Evolutionary conservation across 2,113 vertebrate genomes (phyloP).

Genomic region (Nycticebus coucang): DNA sequence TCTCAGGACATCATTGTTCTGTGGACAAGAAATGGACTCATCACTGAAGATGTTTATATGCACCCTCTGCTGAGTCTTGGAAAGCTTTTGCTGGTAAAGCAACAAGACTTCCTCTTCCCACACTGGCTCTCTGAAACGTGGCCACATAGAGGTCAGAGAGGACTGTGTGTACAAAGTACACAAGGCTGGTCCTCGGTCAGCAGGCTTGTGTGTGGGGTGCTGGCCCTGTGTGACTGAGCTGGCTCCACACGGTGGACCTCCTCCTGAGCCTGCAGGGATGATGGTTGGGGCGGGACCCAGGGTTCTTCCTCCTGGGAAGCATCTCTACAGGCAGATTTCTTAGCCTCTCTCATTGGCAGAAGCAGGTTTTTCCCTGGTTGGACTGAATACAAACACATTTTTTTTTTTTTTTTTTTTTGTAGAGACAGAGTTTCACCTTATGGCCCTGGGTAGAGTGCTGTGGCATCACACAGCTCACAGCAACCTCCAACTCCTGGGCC

Average conservation of each 20-base stretch:
- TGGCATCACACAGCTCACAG: too few relatives aligned
- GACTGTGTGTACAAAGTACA: neutral
- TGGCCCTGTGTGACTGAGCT: neutral
- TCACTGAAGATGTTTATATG: neutral
- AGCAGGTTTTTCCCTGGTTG: neutral
- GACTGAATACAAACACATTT: neutral
- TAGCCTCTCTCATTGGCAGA: neutral
- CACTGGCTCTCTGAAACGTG: neutral
- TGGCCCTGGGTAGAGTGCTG: too few relatives aligned
- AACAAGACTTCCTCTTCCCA: constrained; percentile 39
- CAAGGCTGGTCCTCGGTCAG: neutral
- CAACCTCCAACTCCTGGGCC: too few relatives aligned
- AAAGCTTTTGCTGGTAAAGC: neutral
- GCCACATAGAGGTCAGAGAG: neutral
- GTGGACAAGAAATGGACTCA: too few relatives aligned
- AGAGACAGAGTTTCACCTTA: too few relatives aligned
- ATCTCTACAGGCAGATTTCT: neutral
- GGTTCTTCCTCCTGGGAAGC: too few relatives aligned
- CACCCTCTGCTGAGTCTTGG: neutral
- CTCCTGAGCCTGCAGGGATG: neutral
- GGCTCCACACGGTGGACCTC: neutral
- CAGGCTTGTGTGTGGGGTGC: neutral
- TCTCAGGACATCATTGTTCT: neutral
- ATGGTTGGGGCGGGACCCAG: neutral
- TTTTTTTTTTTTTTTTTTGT: too few relatives aligned